Base-by-base conservation (phyloP, 2,797 vertebrate species). In the Lagodon rhomboides region DNA sequence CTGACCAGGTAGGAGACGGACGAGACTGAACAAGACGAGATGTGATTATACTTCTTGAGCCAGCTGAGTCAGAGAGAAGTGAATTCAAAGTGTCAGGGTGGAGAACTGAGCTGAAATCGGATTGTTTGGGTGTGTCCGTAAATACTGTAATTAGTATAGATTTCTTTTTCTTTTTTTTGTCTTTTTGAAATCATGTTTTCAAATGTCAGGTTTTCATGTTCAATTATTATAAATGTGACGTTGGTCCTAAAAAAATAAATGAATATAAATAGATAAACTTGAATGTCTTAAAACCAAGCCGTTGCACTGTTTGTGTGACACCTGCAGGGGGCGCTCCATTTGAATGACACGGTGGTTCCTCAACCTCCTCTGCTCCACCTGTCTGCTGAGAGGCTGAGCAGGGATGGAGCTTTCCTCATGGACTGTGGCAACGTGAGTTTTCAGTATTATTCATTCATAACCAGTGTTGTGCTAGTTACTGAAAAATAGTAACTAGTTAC, bases 401-500 rank as follows among this genome's bases (percentile, higher is more conserved):
- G 96, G 89, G 97, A 99, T 63, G 98, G 98, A 44, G 97, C 97
- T 47, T 99, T 97, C 91, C 96, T 99, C 76, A 95, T 99, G 97
- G 98, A 99, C 83, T 98, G 97, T 88, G 97, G 97, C 83, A 96
- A 92, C 12, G 98, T 99, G 68, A 93, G 94, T 7, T 15, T 16
- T 43, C 38, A 20, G 0, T 9, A 0, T 68, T 25, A n/a, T 75
- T 46, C 54, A 13, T 54, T 9, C 22, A n/a, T 5, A 17, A 41
- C n/a, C n/a, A n/a, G n/a, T n/a, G n/a, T n/a, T n/a, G n/a, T n/a
- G n/a, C n/a, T n/a, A n/a, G n/a, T n/a, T n/a, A n/a, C n/a, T n/a
- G n/a, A n/a, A n/a, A n/a, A n/a, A n/a, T n/a, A n/a, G n/a, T n/a
- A n/a, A n/a, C n/a, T n/a, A n/a, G n/a, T n/a, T n/a, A n/a, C n/a